A percentile compares a stretch with the other conserved stretches of the same genome.
Evolutionary conservation across 1,140 invertebrate genomes (phyloP).

Genomic region (Drosophila obscura): DNA sequence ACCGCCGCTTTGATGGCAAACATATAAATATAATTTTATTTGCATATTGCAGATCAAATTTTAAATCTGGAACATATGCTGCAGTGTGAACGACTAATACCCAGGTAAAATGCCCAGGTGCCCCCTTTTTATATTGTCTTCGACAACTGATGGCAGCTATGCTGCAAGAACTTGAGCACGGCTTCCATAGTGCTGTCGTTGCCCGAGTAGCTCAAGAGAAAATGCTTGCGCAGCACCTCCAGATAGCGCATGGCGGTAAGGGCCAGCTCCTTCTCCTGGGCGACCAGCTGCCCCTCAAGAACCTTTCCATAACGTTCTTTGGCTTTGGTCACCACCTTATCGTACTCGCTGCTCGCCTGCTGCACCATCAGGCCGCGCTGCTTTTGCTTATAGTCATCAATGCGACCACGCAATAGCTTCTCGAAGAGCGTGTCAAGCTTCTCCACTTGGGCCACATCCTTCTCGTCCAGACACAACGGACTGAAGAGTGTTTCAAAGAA

Average conservation of each 20-base stretch:
- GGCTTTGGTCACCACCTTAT: constrained; percentile 9
- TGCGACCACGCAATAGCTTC: constrained; percentile 4
- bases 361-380: constrained; percentile 13
- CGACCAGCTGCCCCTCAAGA: constrained; percentile 7
- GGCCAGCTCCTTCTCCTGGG: constrained; percentile 35
- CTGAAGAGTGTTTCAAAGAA: constrained; percentile 45
- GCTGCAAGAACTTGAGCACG: constrained; percentile 39
- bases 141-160: constrained; percentile 15
- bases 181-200: neutral
- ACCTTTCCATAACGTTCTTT: neutral
- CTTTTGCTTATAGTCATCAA: constrained; percentile 10
- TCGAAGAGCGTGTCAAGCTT: constrained; percentile 38
- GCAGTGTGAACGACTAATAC: constrained; percentile 71
- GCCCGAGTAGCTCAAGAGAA: constrained; percentile 37
- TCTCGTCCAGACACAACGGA: constrained; percentile 20
- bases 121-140: neutral
- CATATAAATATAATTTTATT: constrained; percentile 4
- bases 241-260: constrained; percentile 30
- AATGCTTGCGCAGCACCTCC: constrained; percentile 37
- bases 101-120: constrained; percentile 51
- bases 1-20: neutral
- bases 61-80: constrained; percentile 73
- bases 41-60: constrained; percentile 70
- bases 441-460: constrained; percentile 1
- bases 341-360: constrained; percentile 26